Conservation (phyloP, 2,888 invertebrate species). For the Dryobota labecula region DNA sequence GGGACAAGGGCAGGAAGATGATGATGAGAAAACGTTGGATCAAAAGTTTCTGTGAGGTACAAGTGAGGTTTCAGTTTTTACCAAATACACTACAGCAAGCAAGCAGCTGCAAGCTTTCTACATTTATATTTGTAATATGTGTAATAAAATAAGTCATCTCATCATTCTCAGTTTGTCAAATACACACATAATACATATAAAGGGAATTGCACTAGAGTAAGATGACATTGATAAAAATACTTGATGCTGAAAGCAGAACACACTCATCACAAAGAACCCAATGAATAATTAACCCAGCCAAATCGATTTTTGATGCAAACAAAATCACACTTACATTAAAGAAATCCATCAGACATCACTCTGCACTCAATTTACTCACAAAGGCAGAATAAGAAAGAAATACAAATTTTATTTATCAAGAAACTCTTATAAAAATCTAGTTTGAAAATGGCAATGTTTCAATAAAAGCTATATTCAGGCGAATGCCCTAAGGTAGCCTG, state of each 20-base stretch:
- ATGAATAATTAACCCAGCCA: background rate
- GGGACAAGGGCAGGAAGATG: no score
- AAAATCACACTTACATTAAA: conserved; percentile 5
- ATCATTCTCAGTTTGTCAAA: background rate
- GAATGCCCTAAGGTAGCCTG: background rate
- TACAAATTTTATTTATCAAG: conserved; percentile 29
- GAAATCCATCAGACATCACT: conserved; percentile 17
- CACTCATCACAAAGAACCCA: background rate
- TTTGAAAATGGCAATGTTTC: conserved; percentile 12
- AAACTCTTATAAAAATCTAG: conserved; percentile 5
- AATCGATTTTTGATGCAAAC: conserved; percentile 24
- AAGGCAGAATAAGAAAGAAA: conserved; percentile 9
- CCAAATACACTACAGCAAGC: no score
- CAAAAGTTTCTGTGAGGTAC: no score
- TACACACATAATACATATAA: no score
- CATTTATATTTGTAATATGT: background rate
- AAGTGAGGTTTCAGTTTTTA: background rate
- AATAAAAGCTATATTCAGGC: background rate
- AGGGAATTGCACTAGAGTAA: background rate
- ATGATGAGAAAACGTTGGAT: background rate
- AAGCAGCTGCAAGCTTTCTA: background rate
- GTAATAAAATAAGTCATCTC: no score
- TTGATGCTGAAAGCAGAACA: conserved; percentile 11
- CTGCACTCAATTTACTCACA: conserved; percentile 20
- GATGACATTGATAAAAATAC: background rate